These are phyloP conservation scores for Carterocephalus palaemon DNA, from an alignment of 2,888 invertebrate genomes.

Conservation along the genomic window DNA sequence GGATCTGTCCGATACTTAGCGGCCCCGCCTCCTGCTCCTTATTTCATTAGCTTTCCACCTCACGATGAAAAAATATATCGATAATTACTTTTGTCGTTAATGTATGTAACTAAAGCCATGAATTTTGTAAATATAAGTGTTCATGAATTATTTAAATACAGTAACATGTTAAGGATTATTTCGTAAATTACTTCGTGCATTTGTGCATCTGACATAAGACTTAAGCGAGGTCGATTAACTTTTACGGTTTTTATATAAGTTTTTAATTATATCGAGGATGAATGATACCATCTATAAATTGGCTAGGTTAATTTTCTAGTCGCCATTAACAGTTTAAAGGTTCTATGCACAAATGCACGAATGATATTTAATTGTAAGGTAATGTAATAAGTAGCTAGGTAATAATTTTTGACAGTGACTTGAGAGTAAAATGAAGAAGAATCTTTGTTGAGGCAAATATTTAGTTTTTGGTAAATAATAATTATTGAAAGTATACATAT, in stretches of 20 bases:
- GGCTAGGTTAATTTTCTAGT: slow-evolving; percentile 49
- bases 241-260: too few relatives aligned
- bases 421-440: slow-evolving; percentile 18
- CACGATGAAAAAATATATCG: slow-evolving; percentile 83
- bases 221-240: too few relatives aligned
- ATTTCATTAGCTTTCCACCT: slow-evolving; percentile 81
- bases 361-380: slow-evolving; percentile 28
- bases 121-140: slow-evolving; percentile 24
- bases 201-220: too few relatives aligned
- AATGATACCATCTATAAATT: slow-evolving; percentile 23
- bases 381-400: slow-evolving; percentile 18
- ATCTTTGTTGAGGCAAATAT: slow-evolving; percentile 24
- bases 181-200: slow-evolving; percentile 29
- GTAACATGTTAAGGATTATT: slow-evolving; percentile 9
- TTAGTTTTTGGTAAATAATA: slow-evolving; percentile 21
- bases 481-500: slow-evolving; percentile 19
- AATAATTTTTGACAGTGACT: slow-evolving; percentile 19
- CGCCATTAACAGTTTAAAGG: slow-evolving; percentile 42
- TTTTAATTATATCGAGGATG: slow-evolving; percentile 12
- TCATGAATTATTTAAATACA: slow-evolving; percentile 23
- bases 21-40: slow-evolving; percentile 82
- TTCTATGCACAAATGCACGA: slow-evolving; percentile 19
- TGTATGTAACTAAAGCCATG: slow-evolving; percentile 21
- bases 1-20: slow-evolving; percentile 75
- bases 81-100: slow-evolving; percentile 48